phyloP scores from a whole-genome alignment of 2,113 vertebrate species.

The Puffinus mauretanicus region DNA sequence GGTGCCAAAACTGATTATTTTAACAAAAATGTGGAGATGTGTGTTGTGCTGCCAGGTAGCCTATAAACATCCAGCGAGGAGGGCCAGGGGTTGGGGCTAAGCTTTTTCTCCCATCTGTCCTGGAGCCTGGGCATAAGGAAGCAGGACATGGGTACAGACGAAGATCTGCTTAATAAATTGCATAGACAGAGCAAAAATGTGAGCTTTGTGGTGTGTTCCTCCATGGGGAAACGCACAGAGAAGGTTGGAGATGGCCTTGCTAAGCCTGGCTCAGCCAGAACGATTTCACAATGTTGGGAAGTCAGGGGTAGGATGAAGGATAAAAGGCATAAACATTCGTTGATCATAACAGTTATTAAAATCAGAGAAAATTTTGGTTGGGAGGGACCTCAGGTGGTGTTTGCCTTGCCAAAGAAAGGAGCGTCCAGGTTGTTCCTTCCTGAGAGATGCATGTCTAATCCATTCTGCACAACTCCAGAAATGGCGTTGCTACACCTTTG shows the following conservation, averaged over 20 bases:
- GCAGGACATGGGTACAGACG: neutral
- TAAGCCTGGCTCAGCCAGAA: neutral
- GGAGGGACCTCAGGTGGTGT: neutral
- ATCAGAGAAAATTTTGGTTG: neutral
- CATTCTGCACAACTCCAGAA: neutral
- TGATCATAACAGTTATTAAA: neutral
- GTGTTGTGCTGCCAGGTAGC: neutral
- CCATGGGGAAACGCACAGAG: neutral
- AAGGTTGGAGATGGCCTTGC: neutral
- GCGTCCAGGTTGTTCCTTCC: neutral
- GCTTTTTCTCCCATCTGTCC: neutral
- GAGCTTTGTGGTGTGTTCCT: neutral
- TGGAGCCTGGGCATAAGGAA: neutral
- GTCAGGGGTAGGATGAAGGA: neutral
- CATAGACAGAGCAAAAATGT: neutral
- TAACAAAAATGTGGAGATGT: neutral
- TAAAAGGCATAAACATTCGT: neutral
- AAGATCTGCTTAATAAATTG: neutral
- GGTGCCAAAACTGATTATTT: neutral
- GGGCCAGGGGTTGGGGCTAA: neutral
- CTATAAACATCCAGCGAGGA: neutral
- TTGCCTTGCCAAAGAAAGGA: neutral
- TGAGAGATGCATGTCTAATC: neutral
- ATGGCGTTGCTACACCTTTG: accelerated
- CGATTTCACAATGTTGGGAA: neutral